Conservation (phyloP, 2,888 invertebrate genomes). For the Eupithecia subfuscata region DNA sequence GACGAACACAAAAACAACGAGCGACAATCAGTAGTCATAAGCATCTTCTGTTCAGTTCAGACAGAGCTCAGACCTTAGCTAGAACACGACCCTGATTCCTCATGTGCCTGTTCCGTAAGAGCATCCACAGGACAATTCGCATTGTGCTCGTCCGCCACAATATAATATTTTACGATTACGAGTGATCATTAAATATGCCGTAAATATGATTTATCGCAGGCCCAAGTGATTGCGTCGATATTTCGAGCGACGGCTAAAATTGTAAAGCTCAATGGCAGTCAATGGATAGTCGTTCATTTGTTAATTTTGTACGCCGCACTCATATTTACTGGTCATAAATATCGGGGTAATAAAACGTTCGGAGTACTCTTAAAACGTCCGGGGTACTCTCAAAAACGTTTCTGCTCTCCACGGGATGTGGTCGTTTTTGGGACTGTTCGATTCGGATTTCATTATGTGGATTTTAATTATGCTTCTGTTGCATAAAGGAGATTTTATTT, state of each 20-base stretch:
- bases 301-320: constrained; percentile 74
- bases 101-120: background rate
- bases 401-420: constrained; percentile 53
- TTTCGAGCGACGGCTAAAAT: constrained; percentile 67
- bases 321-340: constrained; percentile 77
- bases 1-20: background rate
- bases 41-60: too few species aligned
- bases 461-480: constrained; percentile 36
- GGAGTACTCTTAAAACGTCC: constrained; percentile 67
- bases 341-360: constrained; percentile 68
- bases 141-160: constrained; percentile 38
- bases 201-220: constrained; percentile 77
- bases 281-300: constrained; percentile 77
- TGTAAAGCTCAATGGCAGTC: constrained; percentile 74
- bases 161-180: constrained; percentile 66
- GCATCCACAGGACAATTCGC: constrained; percentile 30
- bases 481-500: background rate
- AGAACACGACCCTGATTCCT: background rate
- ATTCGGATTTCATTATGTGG: constrained; percentile 33
- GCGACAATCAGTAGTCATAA: background rate
- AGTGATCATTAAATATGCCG: constrained; percentile 74
- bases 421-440: constrained; percentile 30
- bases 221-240: constrained; percentile 68
- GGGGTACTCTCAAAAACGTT: constrained; percentile 64
- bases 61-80: background rate